Evolutionary conservation across 2,797 vertebrate genomes (phyloP), one percentile per base, ranked within the genome.

Genomic region (Forpus xanthops): DNA sequence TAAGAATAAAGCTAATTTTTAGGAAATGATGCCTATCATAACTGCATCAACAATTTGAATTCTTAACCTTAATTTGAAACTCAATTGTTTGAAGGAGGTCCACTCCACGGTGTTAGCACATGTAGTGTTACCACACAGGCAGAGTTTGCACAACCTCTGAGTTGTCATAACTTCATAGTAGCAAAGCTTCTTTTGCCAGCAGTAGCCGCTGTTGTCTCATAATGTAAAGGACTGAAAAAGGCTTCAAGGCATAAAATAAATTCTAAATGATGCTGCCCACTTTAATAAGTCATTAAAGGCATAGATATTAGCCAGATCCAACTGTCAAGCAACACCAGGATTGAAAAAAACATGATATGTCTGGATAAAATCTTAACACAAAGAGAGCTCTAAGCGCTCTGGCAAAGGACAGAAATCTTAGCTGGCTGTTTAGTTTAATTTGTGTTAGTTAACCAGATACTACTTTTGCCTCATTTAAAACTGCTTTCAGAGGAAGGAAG

Each of bases 381-480:
- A 55, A 65, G 37, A 67, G 6, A 68, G 16, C 8, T 68, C 11
- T 47, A 37, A 84, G 39, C 11, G 42, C 56, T 65, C 64, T 85
- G 68, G 37, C 56, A 92, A 42, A 87, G 44, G 56, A 89, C 52
- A 37, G 12, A 61, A 52, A 70, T 37, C 47, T 71, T 75, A 82
- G 19, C 28, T 79, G 55, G 21, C 35, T 81, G 31, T 94, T 93
- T 61, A 83, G 31, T 94, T 93, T 61, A 80, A 77, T 42, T 61
- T 73, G 39, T 42, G n/a, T 28, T 47, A 18, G 24, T 28, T 52
- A 85, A 68, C 11, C 70, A 92, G 45, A 33, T 47, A 81, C 23
- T 66, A 37, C 12, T 74, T 73, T 79, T 81, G 20, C 47, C 39
- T 81, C 14, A 49, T 31, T 33, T 53, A 47, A 86, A 90, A 20